Conservation (phyloP, 2,888 invertebrate genomes). For the Ennomos erosarius region DNA sequence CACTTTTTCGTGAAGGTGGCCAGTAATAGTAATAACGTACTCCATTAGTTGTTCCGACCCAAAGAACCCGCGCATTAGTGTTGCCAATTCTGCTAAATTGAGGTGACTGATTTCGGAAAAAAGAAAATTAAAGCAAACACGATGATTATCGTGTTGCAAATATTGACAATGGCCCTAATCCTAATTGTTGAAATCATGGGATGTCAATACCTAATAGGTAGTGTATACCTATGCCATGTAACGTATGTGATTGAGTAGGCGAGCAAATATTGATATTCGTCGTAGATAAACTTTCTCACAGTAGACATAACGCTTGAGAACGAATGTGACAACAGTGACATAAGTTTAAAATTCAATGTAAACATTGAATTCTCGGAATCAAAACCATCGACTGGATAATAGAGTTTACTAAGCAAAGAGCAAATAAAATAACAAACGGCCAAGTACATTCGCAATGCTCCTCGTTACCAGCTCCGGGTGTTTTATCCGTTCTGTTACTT, state of each 20-base stretch:
- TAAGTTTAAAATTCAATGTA: conserved; percentile 76
- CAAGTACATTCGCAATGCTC: conserved; percentile 61
- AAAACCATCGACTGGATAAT: conserved; percentile 78
- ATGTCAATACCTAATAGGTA: conserved; percentile 7
- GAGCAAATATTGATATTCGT: conserved; percentile 59
- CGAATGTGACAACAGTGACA: conserved; percentile 74
- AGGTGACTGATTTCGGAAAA: conserved; percentile 37
- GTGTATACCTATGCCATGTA: conserved; percentile 3
- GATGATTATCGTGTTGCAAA: conserved; percentile 10
- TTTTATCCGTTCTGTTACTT: conserved; percentile 64
- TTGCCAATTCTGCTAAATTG: conserved; percentile 55
- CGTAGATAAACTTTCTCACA: conserved; percentile 69
- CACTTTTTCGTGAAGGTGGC: conserved; percentile 78
- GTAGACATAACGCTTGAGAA: conserved; percentile 59
- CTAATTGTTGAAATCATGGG: conserved; percentile 10
- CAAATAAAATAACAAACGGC: conserved; percentile 79
- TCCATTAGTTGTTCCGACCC: conserved; percentile 75
- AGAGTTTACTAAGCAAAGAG: conserved; percentile 78
- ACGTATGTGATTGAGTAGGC: conserved; percentile 38
- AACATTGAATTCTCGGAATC: conserved; percentile 78
- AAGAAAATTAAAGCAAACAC: conserved; percentile 31
- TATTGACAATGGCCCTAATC: conserved; percentile 3
- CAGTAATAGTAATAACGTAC: conserved; percentile 77
- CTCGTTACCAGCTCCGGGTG: conserved; percentile 59
- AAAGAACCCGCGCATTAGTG: conserved; percentile 59